Evolutionary conservation across 2,888 invertebrate genomes (phyloP).

Genomic region (Drosophila macrothrix): DNA sequence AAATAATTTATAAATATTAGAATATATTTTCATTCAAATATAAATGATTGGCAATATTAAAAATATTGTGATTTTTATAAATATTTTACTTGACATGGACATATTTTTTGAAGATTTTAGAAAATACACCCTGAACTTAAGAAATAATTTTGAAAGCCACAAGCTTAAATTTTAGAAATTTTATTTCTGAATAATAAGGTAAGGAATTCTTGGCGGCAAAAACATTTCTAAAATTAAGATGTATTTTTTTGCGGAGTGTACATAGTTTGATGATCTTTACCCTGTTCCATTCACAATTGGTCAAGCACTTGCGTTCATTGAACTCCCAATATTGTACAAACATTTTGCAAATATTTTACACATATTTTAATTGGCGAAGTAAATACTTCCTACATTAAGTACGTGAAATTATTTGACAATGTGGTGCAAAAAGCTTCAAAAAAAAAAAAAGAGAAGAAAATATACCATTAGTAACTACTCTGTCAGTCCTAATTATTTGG

Average conservation of each 20-base stretch:
- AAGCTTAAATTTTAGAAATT: background rate
- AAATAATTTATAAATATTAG: background rate
- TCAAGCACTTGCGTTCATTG: slow-evolving; percentile 32
- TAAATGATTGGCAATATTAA: background rate
- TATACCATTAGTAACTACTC: background rate
- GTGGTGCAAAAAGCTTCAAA: slow-evolving; percentile 27
- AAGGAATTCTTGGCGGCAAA: background rate
- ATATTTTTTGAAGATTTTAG: background rate
- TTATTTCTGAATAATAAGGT: background rate
- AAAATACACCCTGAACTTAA: background rate
- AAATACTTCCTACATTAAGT: slow-evolving; percentile 12
- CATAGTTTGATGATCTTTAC: slow-evolving; percentile 7
- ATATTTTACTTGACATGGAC: background rate
- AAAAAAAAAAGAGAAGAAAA: background rate
- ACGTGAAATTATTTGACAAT: slow-evolving; percentile 26
- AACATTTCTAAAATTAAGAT: background rate
- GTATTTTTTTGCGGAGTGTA: background rate
- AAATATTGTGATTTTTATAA: background rate
- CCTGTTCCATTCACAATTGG: slow-evolving; percentile 56
- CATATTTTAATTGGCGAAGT: slow-evolving; percentile 1
- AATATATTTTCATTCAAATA: background rate
- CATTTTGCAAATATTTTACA: slow-evolving; percentile 5
- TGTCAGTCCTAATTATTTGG: background rate
- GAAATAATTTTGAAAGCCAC: background rate
- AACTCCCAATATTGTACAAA: slow-evolving; percentile 26